Percentiles rank a stretch among this genome's conserved stretches.
Evolutionary conservation across 2,888 invertebrate genomes (phyloP).

Genomic region (Calliopum simillimum): DNA sequence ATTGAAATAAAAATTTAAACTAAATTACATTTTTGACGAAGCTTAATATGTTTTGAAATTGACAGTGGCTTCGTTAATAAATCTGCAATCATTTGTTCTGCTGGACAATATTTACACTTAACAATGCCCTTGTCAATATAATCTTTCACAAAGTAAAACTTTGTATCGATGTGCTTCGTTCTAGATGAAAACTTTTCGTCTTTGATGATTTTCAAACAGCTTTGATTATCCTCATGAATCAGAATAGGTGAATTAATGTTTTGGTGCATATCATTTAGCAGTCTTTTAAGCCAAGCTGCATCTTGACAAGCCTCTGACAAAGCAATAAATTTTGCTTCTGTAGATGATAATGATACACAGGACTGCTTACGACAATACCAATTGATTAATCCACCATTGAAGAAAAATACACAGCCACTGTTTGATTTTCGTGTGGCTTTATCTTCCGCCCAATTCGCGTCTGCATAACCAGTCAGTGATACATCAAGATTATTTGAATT

Average conservation of each 20-base stretch:
- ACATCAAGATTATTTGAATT: no score
- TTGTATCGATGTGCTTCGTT: no score
- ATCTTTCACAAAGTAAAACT: no score
- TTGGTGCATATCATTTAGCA: neutral
- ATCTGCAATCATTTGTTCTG: conserved; percentile 47
- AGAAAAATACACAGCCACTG: neutral
- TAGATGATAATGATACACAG: no score
- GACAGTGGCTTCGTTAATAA: conserved; percentile 50
- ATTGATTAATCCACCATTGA: neutral
- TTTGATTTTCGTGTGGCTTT: neutral
- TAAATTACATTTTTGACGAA: conserved; percentile 39
- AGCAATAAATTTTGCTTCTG: neutral
- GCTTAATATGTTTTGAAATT: conserved; percentile 36
- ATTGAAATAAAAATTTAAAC: no score
- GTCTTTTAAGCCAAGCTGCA: neutral
- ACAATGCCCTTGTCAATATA: neutral
- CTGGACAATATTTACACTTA: neutral
- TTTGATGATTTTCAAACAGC: no score
- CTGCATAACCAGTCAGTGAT: no score
- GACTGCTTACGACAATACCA: no score
- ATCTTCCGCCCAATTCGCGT: neutral
- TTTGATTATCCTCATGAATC: neutral
- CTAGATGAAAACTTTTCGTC: no score
- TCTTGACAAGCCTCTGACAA: neutral
- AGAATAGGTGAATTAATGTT: neutral